A percentile compares a stretch with the other conserved stretches of the same genome.
Conservation (phyloP, 2,113 vertebrate genomes). For the Silurus asotus region DNA sequence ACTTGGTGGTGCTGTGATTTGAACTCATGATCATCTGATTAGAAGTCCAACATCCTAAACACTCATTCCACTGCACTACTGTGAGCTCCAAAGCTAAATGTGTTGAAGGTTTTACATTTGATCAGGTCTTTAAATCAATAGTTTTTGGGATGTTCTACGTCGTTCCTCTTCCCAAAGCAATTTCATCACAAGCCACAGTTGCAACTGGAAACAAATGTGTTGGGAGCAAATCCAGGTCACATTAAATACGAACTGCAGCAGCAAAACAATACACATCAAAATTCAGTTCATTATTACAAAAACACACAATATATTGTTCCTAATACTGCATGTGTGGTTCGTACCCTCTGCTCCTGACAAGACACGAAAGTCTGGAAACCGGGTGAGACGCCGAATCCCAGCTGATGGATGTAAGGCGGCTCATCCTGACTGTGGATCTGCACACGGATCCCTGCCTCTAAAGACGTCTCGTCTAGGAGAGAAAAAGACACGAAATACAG, state of each 20-base stretch:
- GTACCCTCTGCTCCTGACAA: slow-evolving; percentile 97
- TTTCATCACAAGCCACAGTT: not conserved
- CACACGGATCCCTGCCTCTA: slow-evolving; percentile 96
- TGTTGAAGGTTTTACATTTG: too few species aligned
- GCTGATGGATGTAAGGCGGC: slow-evolving; percentile 96
- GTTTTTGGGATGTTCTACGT: too few species aligned
- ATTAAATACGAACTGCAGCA: not conserved
- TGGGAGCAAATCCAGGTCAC: not conserved
- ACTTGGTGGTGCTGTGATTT: too few species aligned
- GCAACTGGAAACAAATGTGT: not conserved
- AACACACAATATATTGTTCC: too few species aligned
- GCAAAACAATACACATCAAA: not conserved
- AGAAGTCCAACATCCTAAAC: too few species aligned
- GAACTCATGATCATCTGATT: too few species aligned
- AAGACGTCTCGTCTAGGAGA: slow-evolving; percentile 88
- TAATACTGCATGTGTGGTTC: slow-evolving; percentile 31
- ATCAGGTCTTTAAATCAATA: too few species aligned
- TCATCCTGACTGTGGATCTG: slow-evolving; percentile 98
- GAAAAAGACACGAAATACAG: not conserved
- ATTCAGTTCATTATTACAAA: too few species aligned
- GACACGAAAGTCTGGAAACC: slow-evolving; percentile 99
- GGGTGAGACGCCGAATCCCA: slow-evolving; percentile 95
- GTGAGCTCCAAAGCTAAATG: too few species aligned
- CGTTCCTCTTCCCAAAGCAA: not conserved
- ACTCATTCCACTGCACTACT: too few species aligned